Base-by-base conservation (phyloP, 2,113 vertebrate genomes). In the Cromileptes altivelis region DNA sequence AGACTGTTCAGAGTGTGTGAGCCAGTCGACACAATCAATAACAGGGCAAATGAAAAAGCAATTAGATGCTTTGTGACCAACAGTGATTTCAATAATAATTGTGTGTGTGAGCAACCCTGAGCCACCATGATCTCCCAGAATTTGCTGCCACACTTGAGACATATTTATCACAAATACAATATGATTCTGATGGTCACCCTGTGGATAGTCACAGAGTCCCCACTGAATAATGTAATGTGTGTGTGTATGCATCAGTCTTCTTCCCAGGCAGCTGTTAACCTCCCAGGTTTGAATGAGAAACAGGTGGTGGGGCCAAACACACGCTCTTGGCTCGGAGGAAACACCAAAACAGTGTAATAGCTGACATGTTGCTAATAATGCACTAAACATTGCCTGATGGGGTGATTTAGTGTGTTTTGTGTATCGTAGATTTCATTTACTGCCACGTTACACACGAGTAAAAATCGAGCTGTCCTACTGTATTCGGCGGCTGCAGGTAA, bases 211-310 rank as follows among this genome's bases (percentile, higher is more conserved):
- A 58, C 64, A 27, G 25, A 50, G 81, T 73, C 42, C 19, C 60
- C 25, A 40, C 70, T 79, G 81, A 82, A 74, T 79, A 74, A 73
- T 56, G 49, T 56, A 75, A 2, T 58, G 19, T 75, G 55, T 33
- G 23, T 63, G 67, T 62, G 55, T 23, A 18, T 58, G 70, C n/a
- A 84, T 90, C 73, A 75, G 45, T 84, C 82, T 79, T 83, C 27
- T 81, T 85, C 68, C 47, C 86, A 81, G 65, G 72, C 89, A 90
- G 80, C 88, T 88, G 88, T 88, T 88, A 88, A 85, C 78, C 81
- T 90, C 88, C 75, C 70, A 88, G 82, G 82, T 84, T 90, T 88
- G 77, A 92, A 93, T 91, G 84, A 88, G 85, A 92, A 91, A 94
- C 90, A 92, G 89, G 90, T 92, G 90, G 74, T 40, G 75, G 63